Conservation (phyloP, 2,113 vertebrate genomes). For the Protobothrops mucrosquamatus region DNA sequence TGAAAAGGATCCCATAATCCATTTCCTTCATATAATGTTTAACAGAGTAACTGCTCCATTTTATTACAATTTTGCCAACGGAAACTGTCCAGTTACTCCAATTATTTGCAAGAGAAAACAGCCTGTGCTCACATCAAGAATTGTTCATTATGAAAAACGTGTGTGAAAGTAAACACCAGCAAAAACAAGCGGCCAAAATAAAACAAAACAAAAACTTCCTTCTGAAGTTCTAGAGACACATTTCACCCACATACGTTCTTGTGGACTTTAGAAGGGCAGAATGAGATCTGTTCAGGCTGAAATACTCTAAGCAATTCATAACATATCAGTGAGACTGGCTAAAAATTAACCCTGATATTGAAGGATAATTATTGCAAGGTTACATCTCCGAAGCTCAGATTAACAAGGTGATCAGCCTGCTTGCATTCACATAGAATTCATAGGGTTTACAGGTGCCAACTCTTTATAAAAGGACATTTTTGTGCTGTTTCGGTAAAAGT, state of each 20-base stretch:
- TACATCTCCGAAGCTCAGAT: not conserved
- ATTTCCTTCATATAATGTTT: conserved; percentile 21
- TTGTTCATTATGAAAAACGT: not conserved
- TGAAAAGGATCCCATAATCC: not conserved
- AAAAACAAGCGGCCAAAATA: not conserved
- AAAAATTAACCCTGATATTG: not conserved
- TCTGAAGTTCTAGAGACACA: not conserved
- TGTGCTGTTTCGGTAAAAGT: not conserved
- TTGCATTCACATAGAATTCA: not conserved
- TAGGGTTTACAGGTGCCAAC: not conserved
- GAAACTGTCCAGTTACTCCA: not conserved
- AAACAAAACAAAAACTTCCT: not conserved
- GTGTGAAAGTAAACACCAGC: not conserved
- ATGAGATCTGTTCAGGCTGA: not conserved
- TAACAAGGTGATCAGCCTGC: not conserved
- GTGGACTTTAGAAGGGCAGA: not conserved
- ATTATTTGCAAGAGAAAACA: not conserved
- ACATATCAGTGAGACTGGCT: not conserved
- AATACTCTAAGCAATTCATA: not conserved
- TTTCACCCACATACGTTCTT: not conserved
- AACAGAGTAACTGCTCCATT: not conserved
- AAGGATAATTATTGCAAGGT: not conserved
- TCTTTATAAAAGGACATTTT: not conserved
- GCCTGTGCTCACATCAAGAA: not conserved
- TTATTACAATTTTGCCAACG: not conserved